Evolutionary conservation across 2,888 invertebrate species (phyloP).

Genomic region (Diaperis boleti): DNA sequence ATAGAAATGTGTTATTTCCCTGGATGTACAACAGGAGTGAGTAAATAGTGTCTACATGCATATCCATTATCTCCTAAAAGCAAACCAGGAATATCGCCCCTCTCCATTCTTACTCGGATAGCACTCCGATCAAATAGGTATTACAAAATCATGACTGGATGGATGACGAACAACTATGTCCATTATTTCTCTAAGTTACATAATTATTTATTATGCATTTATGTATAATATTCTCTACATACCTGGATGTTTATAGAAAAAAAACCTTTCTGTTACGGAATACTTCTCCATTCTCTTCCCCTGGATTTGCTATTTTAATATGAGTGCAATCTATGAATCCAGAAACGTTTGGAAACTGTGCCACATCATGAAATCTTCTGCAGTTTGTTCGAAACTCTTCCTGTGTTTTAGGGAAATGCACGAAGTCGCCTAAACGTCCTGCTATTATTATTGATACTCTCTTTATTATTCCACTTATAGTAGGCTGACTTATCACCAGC

Average conservation of each 20-base stretch:
- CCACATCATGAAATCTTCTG: background rate
- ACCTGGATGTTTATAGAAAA: background rate
- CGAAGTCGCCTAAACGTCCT: background rate
- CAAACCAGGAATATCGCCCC: background rate
- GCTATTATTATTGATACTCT: background rate
- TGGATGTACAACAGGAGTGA: background rate
- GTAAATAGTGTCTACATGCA: background rate
- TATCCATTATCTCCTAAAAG: background rate
- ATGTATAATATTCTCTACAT: background rate
- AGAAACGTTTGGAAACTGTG: background rate
- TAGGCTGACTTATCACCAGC: background rate
- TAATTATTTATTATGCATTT: too few species aligned
- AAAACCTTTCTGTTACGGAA: background rate
- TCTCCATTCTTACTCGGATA: background rate
- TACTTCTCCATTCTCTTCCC: background rate
- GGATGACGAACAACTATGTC: conserved; percentile 38
- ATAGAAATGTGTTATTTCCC: too few species aligned
- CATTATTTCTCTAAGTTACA: conserved; percentile 22
- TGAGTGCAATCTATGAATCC: conserved; percentile 2
- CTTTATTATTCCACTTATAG: background rate
- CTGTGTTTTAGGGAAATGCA: background rate
- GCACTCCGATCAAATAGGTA: conserved; percentile 35
- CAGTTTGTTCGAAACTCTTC: background rate
- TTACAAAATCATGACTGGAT: conserved; percentile 37
- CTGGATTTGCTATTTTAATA: too few species aligned